Evolutionary conservation across 2,113 vertebrate genomes (phyloP).

Genomic region (Syngnathus scovelli): DNA sequence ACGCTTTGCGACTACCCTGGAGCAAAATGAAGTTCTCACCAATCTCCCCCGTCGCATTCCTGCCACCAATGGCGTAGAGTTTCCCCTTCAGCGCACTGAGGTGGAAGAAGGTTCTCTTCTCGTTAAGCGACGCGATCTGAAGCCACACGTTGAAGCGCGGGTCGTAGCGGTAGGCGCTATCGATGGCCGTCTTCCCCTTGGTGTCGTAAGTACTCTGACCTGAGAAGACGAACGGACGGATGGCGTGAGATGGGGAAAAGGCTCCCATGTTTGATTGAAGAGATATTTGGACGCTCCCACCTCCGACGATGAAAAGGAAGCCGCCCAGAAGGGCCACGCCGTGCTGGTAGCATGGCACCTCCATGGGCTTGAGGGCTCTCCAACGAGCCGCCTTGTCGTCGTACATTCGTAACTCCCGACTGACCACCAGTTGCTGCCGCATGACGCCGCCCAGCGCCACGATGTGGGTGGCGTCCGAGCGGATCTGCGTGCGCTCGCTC

Average conservation of each 20-base stretch:
- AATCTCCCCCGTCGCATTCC: constrained; percentile 73
- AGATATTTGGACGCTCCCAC: constrained; percentile 40
- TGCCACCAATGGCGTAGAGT: constrained; percentile 73
- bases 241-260: no score
- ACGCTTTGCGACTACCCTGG: neutral
- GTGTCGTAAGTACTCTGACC: constrained; percentile 79
- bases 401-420: constrained; percentile 73
- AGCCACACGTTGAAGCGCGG: constrained; percentile 76
- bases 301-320: constrained; percentile 78
- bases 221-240: constrained; percentile 10
- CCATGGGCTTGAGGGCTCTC: constrained; percentile 75
- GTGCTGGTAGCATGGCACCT: constrained; percentile 75
- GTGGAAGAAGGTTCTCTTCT: constrained; percentile 79
- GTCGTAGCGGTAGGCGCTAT: constrained; percentile 76
- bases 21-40: constrained; percentile 47
- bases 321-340: constrained; percentile 74
- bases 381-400: constrained; percentile 61
- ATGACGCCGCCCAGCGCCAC: constrained; percentile 75
- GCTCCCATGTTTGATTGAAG: no score
- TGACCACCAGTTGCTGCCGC: constrained; percentile 78
- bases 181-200: constrained; percentile 78
- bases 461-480: constrained; percentile 70
- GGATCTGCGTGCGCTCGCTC: constrained; percentile 73
- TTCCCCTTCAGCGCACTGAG: constrained; percentile 73
- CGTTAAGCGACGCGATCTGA: constrained; percentile 74